Evolutionary conservation across 2,797 vertebrate genomes (phyloP).

Genomic region (Steatocranus sp.): DNA sequence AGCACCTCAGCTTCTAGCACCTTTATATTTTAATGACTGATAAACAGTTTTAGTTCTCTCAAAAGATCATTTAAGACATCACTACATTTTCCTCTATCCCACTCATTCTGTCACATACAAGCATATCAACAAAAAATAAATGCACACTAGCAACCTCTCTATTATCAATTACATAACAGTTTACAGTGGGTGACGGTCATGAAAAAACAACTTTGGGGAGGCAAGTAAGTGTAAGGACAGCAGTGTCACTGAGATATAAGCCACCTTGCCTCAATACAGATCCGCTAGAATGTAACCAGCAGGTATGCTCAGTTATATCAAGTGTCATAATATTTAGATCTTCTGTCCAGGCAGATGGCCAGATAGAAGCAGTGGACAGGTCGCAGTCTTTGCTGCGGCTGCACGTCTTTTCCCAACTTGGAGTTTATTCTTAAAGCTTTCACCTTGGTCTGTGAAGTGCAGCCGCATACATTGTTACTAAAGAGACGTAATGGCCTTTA

Average conservation of each 20-base stretch:
- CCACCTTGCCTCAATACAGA: conserved; percentile 60
- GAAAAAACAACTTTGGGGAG: conserved; percentile 28
- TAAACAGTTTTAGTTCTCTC: not conserved
- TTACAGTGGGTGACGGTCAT: conserved; percentile 23
- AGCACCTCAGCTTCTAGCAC: not conserved
- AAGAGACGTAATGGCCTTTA: not conserved
- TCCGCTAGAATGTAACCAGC: conserved; percentile 62
- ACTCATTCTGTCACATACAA: not conserved
- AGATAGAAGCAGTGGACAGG: conserved; percentile 56
- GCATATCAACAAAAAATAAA: not conserved
- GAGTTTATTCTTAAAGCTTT: conserved; percentile 61
- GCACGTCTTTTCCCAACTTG: conserved; percentile 39
- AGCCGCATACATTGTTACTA: conserved; percentile 21
- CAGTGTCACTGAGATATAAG: conserved; percentile 59
- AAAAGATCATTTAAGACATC: not conserved
- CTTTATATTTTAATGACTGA: not conserved
- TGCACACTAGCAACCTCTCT: conserved; percentile 1
- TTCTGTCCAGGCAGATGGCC: conserved; percentile 62
- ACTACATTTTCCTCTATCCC: not conserved
- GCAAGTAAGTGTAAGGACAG: conserved; percentile 43
- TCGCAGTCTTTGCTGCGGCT: conserved; percentile 9
- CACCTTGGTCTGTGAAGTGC: conserved; percentile 6
- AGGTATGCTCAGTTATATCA: conserved; percentile 71
- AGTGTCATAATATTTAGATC: conserved; percentile 80
- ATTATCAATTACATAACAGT: conserved; percentile 42